phyloP scores from a whole-genome alignment of 2,888 invertebrate species.

The Callyntrura guangdongensis region DNA sequence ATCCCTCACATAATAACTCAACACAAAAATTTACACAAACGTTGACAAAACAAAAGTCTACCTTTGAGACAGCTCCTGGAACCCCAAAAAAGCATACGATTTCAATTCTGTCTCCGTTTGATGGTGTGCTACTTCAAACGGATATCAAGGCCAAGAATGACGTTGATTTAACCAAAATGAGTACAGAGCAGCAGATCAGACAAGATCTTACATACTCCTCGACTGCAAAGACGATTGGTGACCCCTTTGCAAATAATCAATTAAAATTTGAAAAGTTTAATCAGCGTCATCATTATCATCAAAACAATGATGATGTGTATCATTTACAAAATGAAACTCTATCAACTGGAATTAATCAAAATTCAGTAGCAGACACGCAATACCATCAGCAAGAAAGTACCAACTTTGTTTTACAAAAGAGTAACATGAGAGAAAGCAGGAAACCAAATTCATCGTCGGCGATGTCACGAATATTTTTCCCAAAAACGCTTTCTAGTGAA shows the following conservation, averaged over 20 bases:
- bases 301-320: constrained; percentile 1
- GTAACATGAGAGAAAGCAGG: neutral
- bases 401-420: neutral
- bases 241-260: too few species aligned
- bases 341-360: neutral
- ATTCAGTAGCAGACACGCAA: neutral
- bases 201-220: neutral
- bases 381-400: neutral
- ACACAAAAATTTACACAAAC: neutral
- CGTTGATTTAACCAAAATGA: neutral
- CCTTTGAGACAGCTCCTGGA: neutral
- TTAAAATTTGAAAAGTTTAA: too few species aligned
- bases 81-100: neutral
- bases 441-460: constrained; percentile 1
- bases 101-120: neutral
- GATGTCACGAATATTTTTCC: neutral
- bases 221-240: neutral
- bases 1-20: neutral
- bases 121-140: neutral
- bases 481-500: neutral
- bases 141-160: neutral
- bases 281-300: neutral
- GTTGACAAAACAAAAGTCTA: neutral
- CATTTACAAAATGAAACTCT: neutral
- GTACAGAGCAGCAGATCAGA: neutral